These are phyloP conservation scores for Rhagonycha lutea DNA, from an alignment of 2,888 invertebrate species.

Conservation along the genomic window DNA sequence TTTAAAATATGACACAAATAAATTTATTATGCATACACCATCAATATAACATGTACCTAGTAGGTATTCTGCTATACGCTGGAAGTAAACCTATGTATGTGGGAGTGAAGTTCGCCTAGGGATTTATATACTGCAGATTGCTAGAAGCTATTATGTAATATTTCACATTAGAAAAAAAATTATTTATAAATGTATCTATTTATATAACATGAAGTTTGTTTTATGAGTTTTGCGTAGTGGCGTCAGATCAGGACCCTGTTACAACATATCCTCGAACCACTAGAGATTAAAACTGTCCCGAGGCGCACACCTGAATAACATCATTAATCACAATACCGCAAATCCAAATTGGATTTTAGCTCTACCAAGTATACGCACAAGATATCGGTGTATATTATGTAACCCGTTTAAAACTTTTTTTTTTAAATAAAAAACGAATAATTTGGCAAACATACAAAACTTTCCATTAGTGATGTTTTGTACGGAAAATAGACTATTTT, in stretches of 20 bases:
- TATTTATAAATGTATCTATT: neutral
- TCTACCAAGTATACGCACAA: slow-evolving; percentile 11
- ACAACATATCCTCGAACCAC: slow-evolving; percentile 37
- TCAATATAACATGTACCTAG: too few species aligned
- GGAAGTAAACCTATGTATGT: too few species aligned
- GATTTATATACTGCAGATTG: neutral
- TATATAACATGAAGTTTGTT: neutral
- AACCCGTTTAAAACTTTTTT: neutral
- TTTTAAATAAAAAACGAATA: neutral
- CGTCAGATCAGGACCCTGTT: slow-evolving; percentile 26
- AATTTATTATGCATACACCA: too few species aligned
- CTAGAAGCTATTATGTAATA: neutral
- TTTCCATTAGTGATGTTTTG: neutral
- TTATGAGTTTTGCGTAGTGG: slow-evolving; percentile 9
- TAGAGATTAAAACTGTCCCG: slow-evolving; percentile 40
- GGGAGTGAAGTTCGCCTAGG: neutral
- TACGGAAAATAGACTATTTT: neutral
- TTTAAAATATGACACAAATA: too few species aligned
- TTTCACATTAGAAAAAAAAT: neutral
- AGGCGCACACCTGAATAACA: slow-evolving; percentile 46
- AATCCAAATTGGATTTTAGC: slow-evolving; percentile 46
- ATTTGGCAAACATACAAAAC: neutral
- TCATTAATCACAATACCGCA: slow-evolving; percentile 50
- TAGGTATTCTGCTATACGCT: too few species aligned
- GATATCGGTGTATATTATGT: slow-evolving; percentile 8